Base-by-base conservation (phyloP, 2,797 vertebrate genomes). In the Valencia hispanica region DNA sequence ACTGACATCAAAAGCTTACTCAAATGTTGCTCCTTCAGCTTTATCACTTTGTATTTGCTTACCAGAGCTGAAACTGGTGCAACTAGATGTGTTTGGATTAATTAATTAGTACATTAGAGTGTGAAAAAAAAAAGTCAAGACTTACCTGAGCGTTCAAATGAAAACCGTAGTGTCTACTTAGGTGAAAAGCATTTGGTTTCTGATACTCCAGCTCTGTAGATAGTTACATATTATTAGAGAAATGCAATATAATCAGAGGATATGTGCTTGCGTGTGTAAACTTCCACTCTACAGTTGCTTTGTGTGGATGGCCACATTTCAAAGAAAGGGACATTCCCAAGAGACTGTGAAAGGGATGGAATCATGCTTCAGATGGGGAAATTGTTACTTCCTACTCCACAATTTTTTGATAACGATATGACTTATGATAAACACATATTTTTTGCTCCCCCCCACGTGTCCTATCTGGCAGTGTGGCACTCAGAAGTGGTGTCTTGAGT, bases 51-150 rank as follows among this genome's bases (percentile, higher is more conserved):
- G 66, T 43, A 79, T 86, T 45, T 79, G 57, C 41, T 84, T 65
- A 45, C 57, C 59, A 45, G 70, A 81, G 74, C 51, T 68, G 68
- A 81, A 83, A 79, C 82, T 84, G 78, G 79, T 69, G 22, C 75
- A 72, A 73, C 36, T 34, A 74, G 75, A 77, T 0, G 22, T 70
- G 68, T 80, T 84, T 81, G 66, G 55, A 14, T 79, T 80, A 73
- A 86, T 88, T 85, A 87, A 85, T 93, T 90, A 89, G 53, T 86
- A 76, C 87, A 32, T 78, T 61, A 86, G 71, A 83, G 79, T 20
- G 25, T 83, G 85, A 83, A 82, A 78, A 84, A 78, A 63, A 74
- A 70, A 85, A 79, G 74, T 84, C 69, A 73, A 72, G 68, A 74
- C 51, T 82, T 53, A 22, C 17, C 7, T 4, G 77, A 68, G 71